Base-by-base conservation (phyloP, 2,888 invertebrate species). In the Trissolcus brochymenae region DNA sequence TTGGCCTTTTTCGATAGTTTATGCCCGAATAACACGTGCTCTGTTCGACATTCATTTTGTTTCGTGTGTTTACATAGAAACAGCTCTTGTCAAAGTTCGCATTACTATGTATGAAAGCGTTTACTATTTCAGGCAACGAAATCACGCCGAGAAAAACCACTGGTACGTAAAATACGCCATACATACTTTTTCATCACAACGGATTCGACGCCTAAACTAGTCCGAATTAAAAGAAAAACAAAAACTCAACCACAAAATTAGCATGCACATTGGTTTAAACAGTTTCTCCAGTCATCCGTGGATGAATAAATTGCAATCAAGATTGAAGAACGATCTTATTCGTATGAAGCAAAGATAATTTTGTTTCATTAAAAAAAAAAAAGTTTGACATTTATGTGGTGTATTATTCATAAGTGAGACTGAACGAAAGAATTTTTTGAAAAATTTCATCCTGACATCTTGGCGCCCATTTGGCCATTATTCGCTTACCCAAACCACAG, bases 41-140 rank as follows among this genome's bases (percentile, higher is more conserved):
- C 53, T 16, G 56, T 56, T 67, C 62, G 53, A 53, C 54, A 54
- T 68, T 70, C 75, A 61, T 70, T 70, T 70, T 70, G 57, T 70
- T 76, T 76, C 60, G 61, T 60, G 55, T 64, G 76, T 71, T 76
- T 61, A 76, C 66, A 71, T 76, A 65, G 65, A 65, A 76, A 76
- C 66, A 71, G 56, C 71, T 41, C 71, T 70, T 76, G 76, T 76
- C 76, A 76, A 76, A 66, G 65, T 61, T 66, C 60, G 59, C 60
- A 76, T 76, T 76, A 70, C 65, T 76, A 76, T 76, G 76, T 76
- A 76, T 76, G 76, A 76, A 76, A 70, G 70, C 70, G 60, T 70
- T 76, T 70, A 70, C 70, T 53, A 65, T 65, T 70, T 70, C 70
- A 76, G 76, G 70, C 55, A 70, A 76, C 70, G 70, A 76, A 76